Base-by-base conservation (phyloP, 92 coral and sea anemone genomes). In the Umimayanthus kanabou region DNA sequence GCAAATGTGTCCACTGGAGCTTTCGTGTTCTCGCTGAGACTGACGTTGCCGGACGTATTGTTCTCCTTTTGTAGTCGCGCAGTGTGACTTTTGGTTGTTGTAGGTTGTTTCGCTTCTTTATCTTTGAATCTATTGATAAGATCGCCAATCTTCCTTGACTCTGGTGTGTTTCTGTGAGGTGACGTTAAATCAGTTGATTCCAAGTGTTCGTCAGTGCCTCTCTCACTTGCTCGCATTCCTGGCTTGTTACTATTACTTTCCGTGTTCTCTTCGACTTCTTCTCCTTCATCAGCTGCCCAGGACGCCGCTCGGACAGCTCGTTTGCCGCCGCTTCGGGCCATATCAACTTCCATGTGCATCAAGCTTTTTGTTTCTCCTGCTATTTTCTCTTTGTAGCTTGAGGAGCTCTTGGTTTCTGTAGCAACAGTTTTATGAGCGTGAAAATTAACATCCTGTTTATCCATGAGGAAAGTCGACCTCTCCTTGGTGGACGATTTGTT, bases 221-320 rank as follows among this genome's bases (percentile, higher is more conserved):
- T 69, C 11, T 13, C 25, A 6, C 9, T 25, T 43, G 28, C 39
- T 69, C 26, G 40, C 1, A 13, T 30, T 18, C 16, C 37, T 9
- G 78, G 57, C 42, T 83, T 69, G 61, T 22, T 82, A 39, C 25
- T 15, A 15, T 8, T 22, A 18, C 49, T 40, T 39, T 39, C 49
- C 50, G n/a, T 72, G 30, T 43, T 83, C 18, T 45, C 77, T 45
- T 83, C n/a, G 20, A 67, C 61, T 16, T 25, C 39, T 23, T 58
- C 77, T 69, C 22, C 77, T 49, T 70, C 87, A 0, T 83, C 79
- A 10, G 79, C 65, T 47, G 78, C 79, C 87, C 87, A 83, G 13
- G 87, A 83, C 10, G 87, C 20, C 47, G 43, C 69, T 83, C 87
- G 74, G 30, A 83, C 25, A 49, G 47, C 30, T 26, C 78, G 39